These are phyloP conservation scores for Varroa destructor DNA, from an alignment of 1,140 invertebrate genomes.

Conservation along the genomic window DNA sequence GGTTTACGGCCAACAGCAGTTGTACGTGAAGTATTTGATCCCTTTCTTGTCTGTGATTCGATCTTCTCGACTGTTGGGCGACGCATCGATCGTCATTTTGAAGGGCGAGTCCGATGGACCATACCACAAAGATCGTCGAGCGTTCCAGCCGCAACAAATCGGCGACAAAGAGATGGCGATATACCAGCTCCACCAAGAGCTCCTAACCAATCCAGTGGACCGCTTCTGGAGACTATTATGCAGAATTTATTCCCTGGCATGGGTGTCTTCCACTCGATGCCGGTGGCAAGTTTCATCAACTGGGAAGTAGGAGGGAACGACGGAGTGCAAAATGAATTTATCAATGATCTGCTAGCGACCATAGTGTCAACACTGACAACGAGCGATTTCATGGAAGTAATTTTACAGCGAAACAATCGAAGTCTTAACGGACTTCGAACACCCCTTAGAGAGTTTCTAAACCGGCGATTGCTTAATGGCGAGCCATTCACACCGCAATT, in stretches of 20 bases:
- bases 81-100: not conserved
- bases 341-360: not conserved
- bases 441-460: not conserved
- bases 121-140: slow-evolving; percentile 7
- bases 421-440: not conserved
- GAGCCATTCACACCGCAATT: slow-evolving; percentile 1
- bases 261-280: slow-evolving; percentile 4
- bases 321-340: not conserved
- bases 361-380: not conserved
- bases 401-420: not conserved
- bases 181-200: too few species aligned
- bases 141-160: not conserved
- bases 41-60: slow-evolving; percentile 1
- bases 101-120: not conserved
- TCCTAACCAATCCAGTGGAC: too few species aligned
- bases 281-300: not conserved
- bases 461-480: not conserved
- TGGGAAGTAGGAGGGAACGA: not conserved
- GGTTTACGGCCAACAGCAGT: too few species aligned
- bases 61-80: not conserved
- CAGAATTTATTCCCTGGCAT: not conserved
- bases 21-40: slow-evolving; percentile 1
- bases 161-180: not conserved
- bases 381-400: slow-evolving; percentile 14
- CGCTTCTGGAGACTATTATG: not conserved